Percentiles rank a stretch among this genome's conserved stretches.
Conservation (phyloP, 2,113 vertebrate genomes). For the Neomonachus schauinslandi region DNA sequence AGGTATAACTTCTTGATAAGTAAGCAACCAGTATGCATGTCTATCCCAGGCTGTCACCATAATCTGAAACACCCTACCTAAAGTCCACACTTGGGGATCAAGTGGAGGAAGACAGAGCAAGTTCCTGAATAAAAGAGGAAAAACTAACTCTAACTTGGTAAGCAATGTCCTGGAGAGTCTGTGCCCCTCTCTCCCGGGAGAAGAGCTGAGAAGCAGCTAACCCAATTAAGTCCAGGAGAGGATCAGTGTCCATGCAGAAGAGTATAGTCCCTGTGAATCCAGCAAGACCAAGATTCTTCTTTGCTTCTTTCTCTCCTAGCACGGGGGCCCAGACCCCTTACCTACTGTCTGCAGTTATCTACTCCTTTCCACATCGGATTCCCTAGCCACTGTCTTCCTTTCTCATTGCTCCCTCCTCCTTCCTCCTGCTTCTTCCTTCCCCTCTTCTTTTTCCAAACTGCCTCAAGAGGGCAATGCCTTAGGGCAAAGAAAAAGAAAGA, state of each 20-base stretch:
- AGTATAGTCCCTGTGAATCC: accelerated
- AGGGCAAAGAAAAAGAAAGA: background rate
- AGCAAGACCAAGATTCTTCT: background rate
- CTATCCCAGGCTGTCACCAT: background rate
- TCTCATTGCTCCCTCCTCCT: background rate
- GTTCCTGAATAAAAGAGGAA: background rate
- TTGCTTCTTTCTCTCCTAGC: no score
- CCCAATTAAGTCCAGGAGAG: background rate
- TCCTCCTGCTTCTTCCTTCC: background rate
- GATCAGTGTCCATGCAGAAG: background rate
- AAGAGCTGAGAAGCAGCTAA: background rate
- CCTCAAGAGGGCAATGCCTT: background rate
- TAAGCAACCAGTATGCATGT: background rate
- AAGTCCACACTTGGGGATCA: background rate
- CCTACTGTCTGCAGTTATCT: background rate
- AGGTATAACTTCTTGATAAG: background rate
- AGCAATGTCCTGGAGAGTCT: background rate
- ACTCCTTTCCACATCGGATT: background rate
- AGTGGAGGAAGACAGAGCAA: background rate
- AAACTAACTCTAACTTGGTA: background rate
- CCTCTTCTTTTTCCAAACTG: background rate
- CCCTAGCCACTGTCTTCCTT: background rate
- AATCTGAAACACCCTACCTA: background rate
- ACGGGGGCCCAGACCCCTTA: background rate
- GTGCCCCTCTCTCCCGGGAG: background rate